Percentiles rank a stretch among this genome's conserved stretches.
phyloP scores from a whole-genome alignment of 2,113 vertebrate genomes.

The Aspidoscelis tigris region DNA sequence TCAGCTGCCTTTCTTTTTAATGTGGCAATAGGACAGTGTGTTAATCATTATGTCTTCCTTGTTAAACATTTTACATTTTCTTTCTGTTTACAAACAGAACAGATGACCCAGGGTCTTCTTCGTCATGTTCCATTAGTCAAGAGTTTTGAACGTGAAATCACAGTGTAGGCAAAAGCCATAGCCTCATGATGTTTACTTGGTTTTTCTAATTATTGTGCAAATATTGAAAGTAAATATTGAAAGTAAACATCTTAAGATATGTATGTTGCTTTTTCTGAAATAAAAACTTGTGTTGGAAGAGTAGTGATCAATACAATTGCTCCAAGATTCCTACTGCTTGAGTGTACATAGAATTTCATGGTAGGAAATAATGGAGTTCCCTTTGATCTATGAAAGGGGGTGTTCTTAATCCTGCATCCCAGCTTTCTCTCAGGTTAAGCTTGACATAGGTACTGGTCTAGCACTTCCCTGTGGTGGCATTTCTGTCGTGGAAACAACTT shows the following conservation, averaged over 20 bases:
- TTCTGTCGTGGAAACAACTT: no score
- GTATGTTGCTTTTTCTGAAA: constrained; percentile 21
- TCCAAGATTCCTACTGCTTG: not conserved
- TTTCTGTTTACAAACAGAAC: constrained; percentile 63
- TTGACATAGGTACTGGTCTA: not conserved
- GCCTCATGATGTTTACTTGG: not conserved
- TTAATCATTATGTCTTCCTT: constrained; percentile 61
- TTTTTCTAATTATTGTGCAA: constrained; percentile 32
- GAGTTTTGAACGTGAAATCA: constrained; percentile 49
- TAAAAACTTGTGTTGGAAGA: not conserved
- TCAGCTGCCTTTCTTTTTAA: not conserved
- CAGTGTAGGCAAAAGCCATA: constrained; percentile 2
- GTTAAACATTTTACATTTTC: constrained; percentile 66
- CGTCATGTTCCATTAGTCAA: constrained; percentile 30
- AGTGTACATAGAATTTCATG: not conserved
- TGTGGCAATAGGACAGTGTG: not conserved
- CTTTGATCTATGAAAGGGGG: no score
- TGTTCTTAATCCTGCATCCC: not conserved
- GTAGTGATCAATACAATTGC: not conserved
- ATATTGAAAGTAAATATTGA: not conserved
- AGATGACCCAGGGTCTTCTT: constrained; percentile 46
- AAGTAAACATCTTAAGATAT: not conserved
- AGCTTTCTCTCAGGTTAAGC: not conserved
- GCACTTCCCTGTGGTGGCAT: not conserved
- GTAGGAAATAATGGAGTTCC: not conserved